phyloP scores from a whole-genome alignment of 2,888 invertebrate genomes.

The Venusia cambrica region DNA sequence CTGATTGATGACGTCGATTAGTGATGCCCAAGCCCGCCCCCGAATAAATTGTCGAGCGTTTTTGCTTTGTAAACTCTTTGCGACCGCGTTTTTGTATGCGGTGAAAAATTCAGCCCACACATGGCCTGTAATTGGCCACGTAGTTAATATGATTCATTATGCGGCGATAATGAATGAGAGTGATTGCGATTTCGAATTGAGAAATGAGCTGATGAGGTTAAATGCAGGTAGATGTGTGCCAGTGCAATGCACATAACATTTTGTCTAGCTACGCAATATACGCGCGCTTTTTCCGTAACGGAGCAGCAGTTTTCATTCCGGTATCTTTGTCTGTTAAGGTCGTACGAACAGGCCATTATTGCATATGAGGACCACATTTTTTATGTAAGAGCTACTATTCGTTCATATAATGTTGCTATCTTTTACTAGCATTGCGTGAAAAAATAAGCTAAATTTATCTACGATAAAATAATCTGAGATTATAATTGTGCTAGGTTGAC shows the following conservation, averaged over 20 bases:
- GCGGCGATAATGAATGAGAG: conserved; percentile 14
- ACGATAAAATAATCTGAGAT: too few species aligned
- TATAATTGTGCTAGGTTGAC: too few species aligned
- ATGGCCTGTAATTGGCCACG: conserved; percentile 29
- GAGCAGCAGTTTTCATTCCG: too few species aligned
- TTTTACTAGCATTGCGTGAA: too few species aligned
- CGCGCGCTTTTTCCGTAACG: too few species aligned
- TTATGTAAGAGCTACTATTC: too few species aligned
- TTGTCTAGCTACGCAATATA: too few species aligned
- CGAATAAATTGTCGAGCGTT: conserved; percentile 77
- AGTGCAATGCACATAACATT: not conserved
- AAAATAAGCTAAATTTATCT: too few species aligned
- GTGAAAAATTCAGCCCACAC: conserved; percentile 32
- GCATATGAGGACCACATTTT: too few species aligned
- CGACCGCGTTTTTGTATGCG: conserved; percentile 49
- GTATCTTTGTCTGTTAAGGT: too few species aligned
- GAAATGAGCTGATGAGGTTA: not conserved
- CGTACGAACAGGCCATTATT: too few species aligned
- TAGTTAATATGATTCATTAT: conserved; percentile 11
- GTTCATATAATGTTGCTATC: too few species aligned
- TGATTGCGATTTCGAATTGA: conserved; percentile 1
- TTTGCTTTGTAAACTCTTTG: conserved; percentile 64
- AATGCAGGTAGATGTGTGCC: not conserved
- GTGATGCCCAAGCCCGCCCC: conserved; percentile 72
- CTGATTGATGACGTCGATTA: conserved; percentile 81